Evolutionary conservation across 2,888 invertebrate genomes (phyloP).

Genomic region (Incurvaria masculella): DNA sequence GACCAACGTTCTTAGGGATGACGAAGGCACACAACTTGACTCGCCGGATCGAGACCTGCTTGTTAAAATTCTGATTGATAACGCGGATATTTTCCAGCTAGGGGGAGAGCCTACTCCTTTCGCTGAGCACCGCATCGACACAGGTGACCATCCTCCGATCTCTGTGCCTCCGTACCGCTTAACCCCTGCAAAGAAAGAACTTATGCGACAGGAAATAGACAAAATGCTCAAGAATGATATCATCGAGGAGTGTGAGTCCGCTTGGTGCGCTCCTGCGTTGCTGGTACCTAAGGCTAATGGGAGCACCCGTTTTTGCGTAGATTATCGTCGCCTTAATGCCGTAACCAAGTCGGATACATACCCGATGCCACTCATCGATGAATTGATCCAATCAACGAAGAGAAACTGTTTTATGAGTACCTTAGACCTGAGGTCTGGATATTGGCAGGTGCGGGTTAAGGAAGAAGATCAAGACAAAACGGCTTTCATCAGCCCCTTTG

Average conservation of each 20-base stretch:
- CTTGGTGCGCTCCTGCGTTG: slow-evolving; percentile 26
- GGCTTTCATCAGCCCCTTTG: slow-evolving; percentile 22
- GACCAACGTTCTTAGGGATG: not conserved
- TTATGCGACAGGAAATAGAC: slow-evolving; percentile 20
- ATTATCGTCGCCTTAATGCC: slow-evolving; percentile 21
- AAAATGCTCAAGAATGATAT: slow-evolving; percentile 22
- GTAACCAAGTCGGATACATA: slow-evolving; percentile 21
- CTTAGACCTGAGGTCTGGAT: slow-evolving; percentile 26
- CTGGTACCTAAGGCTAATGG: slow-evolving; percentile 26
- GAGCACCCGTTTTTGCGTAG: slow-evolving; percentile 22
- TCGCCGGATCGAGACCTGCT: not conserved
- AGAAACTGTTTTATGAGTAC: slow-evolving; percentile 22
- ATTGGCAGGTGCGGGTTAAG: slow-evolving; percentile 23
- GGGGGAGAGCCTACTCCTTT: slow-evolving; percentile 12
- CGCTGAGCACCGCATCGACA: slow-evolving; percentile 20
- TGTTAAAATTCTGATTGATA: no score
- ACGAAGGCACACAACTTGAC: not conserved
- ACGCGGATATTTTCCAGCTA: slow-evolving; percentile 11
- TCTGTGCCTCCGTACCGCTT: slow-evolving; percentile 23
- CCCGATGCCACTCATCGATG: slow-evolving; percentile 29
- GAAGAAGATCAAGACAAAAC: slow-evolving; percentile 21
- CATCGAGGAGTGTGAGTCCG: slow-evolving; percentile 28
- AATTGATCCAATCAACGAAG: slow-evolving; percentile 25
- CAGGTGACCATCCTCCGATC: slow-evolving; percentile 20
- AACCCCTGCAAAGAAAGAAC: slow-evolving; percentile 17